Conservation (phyloP, 30 jellyfish, hydroid and myxozoan genomes). For the Rhopilema esculentum region DNA sequence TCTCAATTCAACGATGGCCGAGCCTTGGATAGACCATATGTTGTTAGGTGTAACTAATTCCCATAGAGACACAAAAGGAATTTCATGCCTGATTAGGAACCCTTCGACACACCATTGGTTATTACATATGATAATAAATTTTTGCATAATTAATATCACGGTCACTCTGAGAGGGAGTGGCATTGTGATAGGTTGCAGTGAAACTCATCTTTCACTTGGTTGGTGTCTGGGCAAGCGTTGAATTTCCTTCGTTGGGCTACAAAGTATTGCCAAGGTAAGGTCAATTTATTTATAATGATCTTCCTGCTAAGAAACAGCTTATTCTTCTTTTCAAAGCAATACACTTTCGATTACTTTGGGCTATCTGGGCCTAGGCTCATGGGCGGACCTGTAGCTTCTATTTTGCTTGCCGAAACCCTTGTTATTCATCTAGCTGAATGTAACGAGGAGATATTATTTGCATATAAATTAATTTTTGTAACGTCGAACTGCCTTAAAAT, state of each 20-base stretch:
- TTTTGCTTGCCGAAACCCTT: no score
- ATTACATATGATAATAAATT: slow-evolving; percentile 7
- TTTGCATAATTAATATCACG: slow-evolving; percentile 21
- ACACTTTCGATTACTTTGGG: no score
- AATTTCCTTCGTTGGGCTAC: neutral
- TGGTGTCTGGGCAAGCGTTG: neutral
- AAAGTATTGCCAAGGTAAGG: neutral
- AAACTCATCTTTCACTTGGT: neutral
- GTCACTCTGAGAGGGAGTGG: slow-evolving; percentile 55
- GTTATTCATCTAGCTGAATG: no score
- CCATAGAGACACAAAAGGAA: neutral
- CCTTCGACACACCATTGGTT: slow-evolving; percentile 3
- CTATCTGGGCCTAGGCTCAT: neutral
- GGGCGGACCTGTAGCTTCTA: no score
- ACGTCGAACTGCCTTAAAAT: neutral
- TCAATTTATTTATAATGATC: neutral
- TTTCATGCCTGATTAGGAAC: neutral
- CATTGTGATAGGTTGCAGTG: neutral
- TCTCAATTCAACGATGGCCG: neutral
- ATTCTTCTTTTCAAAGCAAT: no score
- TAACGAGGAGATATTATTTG: no score
- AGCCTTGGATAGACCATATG: no score
- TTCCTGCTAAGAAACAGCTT: neutral
- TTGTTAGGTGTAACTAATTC: neutral
- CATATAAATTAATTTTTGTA: no score